These are phyloP conservation scores for Nycticorax nycticorax DNA, from an alignment of 2,113 vertebrate genomes.

Conservation along the genomic window DNA sequence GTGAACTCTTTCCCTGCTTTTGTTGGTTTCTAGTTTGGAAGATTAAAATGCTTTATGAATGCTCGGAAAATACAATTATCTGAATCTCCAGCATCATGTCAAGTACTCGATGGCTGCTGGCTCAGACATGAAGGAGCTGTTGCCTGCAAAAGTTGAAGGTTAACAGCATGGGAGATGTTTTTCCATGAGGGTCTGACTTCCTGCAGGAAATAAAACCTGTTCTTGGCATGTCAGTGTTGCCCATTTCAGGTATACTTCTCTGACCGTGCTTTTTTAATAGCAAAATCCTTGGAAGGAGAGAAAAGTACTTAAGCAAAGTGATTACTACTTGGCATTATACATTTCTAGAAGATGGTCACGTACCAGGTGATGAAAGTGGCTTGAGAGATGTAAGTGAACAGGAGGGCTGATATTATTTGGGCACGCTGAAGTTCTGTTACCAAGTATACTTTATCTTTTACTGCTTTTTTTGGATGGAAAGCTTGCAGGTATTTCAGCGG, in stretches of 20 bases:
- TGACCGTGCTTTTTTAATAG: not conserved
- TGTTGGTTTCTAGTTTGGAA: not conserved
- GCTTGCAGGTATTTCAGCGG: not conserved
- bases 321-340: not conserved
- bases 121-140: not conserved
- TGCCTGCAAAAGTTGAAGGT: not conserved
- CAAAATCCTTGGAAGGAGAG: not conserved
- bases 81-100: not conserved
- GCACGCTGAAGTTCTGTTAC: not conserved
- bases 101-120: not conserved
- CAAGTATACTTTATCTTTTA: not conserved
- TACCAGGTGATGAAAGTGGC: not conserved
- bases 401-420: not conserved
- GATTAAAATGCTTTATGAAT: not conserved
- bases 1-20: not conserved
- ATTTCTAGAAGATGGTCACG: not conserved
- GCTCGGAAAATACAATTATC: not conserved
- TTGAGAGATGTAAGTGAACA: not conserved
- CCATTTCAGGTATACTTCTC: not conserved
- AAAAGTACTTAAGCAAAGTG: not conserved
- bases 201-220: not conserved
- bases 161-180: not conserved
- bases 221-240: not conserved
- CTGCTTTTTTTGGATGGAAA: not conserved
- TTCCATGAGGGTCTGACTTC: not conserved